These are phyloP conservation scores for Drosophila lacicola DNA, from an alignment of 2,888 invertebrate genomes.

Conservation along the genomic window DNA sequence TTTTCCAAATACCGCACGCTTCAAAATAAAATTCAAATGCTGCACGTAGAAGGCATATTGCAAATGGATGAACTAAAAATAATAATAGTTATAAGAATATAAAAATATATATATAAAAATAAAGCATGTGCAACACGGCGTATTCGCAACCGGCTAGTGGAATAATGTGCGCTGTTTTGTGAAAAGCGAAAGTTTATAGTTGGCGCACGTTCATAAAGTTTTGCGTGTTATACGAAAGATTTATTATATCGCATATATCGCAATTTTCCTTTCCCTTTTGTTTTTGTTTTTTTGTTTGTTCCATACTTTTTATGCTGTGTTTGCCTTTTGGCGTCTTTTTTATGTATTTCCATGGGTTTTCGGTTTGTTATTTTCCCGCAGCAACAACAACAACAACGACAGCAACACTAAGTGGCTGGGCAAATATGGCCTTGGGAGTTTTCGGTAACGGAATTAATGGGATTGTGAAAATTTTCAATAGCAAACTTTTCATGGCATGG, in stretches of 20 bases:
- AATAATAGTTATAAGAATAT: slow-evolving; percentile 57
- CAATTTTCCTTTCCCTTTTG: slow-evolving; percentile 28
- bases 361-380: slow-evolving; percentile 45
- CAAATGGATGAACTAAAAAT: slow-evolving; percentile 22
- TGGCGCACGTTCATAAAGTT: slow-evolving; percentile 77
- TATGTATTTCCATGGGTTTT: slow-evolving; percentile 57
- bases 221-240: slow-evolving; percentile 77
- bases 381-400: slow-evolving; percentile 22
- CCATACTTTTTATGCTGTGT: slow-evolving; percentile 44
- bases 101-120: not conserved
- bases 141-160: slow-evolving; percentile 58
- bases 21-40: slow-evolving; percentile 24
- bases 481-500: slow-evolving; percentile 45
- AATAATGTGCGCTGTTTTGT: slow-evolving; percentile 42
- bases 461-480: slow-evolving; percentile 66
- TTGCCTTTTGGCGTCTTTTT: slow-evolving; percentile 50
- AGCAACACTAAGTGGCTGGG: slow-evolving; percentile 28
- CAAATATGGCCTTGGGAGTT: slow-evolving; percentile 65
- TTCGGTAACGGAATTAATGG: slow-evolving; percentile 67
- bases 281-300: slow-evolving; percentile 33
- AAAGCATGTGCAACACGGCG: slow-evolving; percentile 62
- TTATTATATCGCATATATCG: slow-evolving; percentile 75
- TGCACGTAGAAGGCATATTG: slow-evolving; percentile 8
- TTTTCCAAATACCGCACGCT: not conserved
- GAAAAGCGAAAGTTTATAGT: slow-evolving; percentile 77